phyloP scores from a whole-genome alignment of 1,140 invertebrate species.

The Himalopsyche phryganea region DNA sequence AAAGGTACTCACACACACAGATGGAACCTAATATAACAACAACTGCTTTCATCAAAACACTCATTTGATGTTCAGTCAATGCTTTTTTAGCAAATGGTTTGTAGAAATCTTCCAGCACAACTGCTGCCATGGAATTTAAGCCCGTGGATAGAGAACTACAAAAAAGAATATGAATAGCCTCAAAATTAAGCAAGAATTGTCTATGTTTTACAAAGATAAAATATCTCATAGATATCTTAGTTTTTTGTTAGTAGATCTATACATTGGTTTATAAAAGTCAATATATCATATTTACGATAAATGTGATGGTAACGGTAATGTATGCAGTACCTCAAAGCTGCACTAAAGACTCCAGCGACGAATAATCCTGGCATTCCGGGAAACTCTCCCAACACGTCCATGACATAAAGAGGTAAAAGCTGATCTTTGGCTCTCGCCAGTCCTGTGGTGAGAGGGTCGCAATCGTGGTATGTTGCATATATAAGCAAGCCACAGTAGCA shows the following conservation, averaged over 20 bases:
- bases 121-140: slow-evolving; percentile 86
- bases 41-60: slow-evolving; percentile 65
- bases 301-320: too few species aligned
- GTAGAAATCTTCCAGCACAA: slow-evolving; percentile 79
- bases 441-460: slow-evolving; percentile 73
- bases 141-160: slow-evolving; percentile 82
- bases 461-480: slow-evolving; percentile 77
- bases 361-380: slow-evolving; percentile 72
- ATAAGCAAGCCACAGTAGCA: slow-evolving; percentile 73
- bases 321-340: slow-evolving; percentile 68
- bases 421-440: slow-evolving; percentile 64
- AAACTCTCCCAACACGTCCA: slow-evolving; percentile 65
- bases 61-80: slow-evolving; percentile 60
- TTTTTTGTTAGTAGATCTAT: too few species aligned
- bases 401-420: slow-evolving; percentile 65
- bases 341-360: slow-evolving; percentile 75
- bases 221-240: too few species aligned
- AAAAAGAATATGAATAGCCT: too few species aligned
- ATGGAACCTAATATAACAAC: slow-evolving; percentile 65
- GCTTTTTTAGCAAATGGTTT: slow-evolving; percentile 60
- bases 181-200: too few species aligned
- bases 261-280: too few species aligned
- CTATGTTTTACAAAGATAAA: too few species aligned
- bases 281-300: too few species aligned
- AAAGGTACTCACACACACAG: slow-evolving; percentile 52